Conservation (phyloP, 2,113 vertebrate species). For the Tamias sibiricus region DNA sequence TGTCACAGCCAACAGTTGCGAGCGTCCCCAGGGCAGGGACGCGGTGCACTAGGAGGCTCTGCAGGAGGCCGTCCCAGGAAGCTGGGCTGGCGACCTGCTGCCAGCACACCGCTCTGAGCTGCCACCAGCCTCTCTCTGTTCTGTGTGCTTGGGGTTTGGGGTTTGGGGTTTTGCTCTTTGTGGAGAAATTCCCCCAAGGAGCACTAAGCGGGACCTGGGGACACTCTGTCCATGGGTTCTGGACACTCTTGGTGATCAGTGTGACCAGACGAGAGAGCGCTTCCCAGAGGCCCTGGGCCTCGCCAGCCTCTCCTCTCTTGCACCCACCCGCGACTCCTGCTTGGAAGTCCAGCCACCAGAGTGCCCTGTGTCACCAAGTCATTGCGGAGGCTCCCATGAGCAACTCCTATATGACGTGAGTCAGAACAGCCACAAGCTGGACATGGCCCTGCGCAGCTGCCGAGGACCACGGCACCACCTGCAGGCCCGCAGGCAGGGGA, state of each 20-base stretch:
- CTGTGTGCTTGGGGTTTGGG: background rate
- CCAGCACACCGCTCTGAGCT: no score
- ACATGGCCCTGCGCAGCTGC: background rate
- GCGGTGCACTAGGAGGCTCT: background rate
- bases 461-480: no score
- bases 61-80: no score
- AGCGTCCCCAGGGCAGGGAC: background rate
- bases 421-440: background rate
- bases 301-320: no score
- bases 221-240: background rate
- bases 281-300: no score
- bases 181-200: background rate
- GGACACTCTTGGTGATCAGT: background rate
- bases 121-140: background rate
- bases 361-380: background rate
- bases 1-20: background rate
- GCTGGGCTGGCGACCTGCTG: no score
- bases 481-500: no score
- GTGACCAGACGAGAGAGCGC: background rate
- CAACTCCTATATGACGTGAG: background rate
- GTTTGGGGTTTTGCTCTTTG: background rate
- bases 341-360: constrained; percentile 23
- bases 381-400: background rate
- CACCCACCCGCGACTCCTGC: background rate
- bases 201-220: background rate